Conservation (phyloP, 2,888 invertebrate species). For the Perizoma flavofasciatum region DNA sequence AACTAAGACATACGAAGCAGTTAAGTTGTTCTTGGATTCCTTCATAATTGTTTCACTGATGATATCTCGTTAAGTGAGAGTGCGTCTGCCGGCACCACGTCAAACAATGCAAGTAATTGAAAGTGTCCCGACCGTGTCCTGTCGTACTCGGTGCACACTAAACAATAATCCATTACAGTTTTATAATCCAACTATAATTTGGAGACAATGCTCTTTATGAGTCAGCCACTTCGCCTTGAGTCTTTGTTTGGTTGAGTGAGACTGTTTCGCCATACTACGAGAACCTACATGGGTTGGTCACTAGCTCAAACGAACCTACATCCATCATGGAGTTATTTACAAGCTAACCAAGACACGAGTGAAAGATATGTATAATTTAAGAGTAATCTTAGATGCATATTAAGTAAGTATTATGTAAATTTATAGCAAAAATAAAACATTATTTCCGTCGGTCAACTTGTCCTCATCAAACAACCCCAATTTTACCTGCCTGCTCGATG, state of each 20-base stretch:
- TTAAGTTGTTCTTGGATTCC: conserved; percentile 8
- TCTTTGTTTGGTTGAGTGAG: conserved; percentile 28
- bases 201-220: conserved; percentile 68
- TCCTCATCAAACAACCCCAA: conserved; percentile 55
- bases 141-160: conserved; percentile 51
- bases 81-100: conserved; percentile 29
- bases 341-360: no score
- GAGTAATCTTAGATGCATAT: no score
- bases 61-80: conserved; percentile 29
- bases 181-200: conserved; percentile 67
- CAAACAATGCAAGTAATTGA: conserved; percentile 73
- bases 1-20: not conserved
- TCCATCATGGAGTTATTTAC: no score
- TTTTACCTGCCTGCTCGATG: conserved; percentile 68
- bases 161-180: conserved; percentile 74
- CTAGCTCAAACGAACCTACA: no score
- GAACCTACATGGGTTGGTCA: conserved; percentile 23
- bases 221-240: conserved; percentile 45
- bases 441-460: not conserved
- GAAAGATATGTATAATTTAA: no score
- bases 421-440: no score
- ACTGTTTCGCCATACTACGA: conserved; percentile 26
- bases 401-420: not conserved
- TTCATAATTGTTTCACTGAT: conserved; percentile 27
- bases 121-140: conserved; percentile 62